A percentile compares a stretch with the other conserved stretches of the same genome.
These are phyloP conservation scores for Callocephalon fimbriatum DNA, from an alignment of 2,113 vertebrate genomes.

Conservation along the genomic window DNA sequence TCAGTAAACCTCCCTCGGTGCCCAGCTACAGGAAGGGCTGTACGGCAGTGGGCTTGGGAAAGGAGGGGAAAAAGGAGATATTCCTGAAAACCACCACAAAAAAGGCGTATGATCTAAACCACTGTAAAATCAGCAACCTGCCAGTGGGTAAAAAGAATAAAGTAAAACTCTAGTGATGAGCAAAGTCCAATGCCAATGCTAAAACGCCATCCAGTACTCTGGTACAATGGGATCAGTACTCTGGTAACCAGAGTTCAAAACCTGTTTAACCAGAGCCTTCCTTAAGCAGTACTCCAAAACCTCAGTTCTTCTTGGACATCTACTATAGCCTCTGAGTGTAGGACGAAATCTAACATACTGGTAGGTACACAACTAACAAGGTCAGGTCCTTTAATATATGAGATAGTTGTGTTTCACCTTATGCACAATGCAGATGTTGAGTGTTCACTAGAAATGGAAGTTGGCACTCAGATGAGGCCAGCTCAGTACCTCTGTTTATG, in stretches of 20 bases:
- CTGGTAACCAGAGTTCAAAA: background rate
- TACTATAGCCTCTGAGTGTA: background rate
- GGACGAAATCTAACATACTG: background rate
- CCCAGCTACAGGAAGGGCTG: background rate
- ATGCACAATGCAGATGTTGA: background rate
- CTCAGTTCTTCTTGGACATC: background rate
- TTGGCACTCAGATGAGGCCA: rapidly evolving
- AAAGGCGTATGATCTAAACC: background rate
- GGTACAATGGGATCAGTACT: background rate
- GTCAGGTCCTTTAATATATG: background rate
- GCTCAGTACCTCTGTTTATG: background rate
- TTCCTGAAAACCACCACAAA: background rate
- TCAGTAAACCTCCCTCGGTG: background rate
- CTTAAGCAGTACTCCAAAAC: background rate
- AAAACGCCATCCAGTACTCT: background rate
- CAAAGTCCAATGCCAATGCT: background rate
- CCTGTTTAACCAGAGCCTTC: background rate
- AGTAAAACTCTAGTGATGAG: background rate
- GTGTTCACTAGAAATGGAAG: background rate
- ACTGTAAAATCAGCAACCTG: background rate
- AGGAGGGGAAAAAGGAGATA: background rate
- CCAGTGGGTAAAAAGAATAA: no score
- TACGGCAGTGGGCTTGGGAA: background rate
- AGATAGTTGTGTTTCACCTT: background rate
- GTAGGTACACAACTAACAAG: no score